Conservation (phyloP, 2,113 vertebrate species). For the Bettongia penicillata region DNA sequence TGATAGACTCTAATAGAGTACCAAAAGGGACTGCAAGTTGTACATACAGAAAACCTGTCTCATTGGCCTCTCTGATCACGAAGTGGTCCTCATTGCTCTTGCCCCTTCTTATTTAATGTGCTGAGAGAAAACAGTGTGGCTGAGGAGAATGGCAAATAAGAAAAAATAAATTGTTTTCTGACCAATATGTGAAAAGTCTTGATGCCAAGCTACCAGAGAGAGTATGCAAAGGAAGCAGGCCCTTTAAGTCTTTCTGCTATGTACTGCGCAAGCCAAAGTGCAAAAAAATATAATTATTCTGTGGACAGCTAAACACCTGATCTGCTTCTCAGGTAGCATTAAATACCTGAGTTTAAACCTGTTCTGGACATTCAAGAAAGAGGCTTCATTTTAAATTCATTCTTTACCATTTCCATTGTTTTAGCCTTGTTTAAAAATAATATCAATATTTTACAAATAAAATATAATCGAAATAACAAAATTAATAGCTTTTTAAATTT, state of each 20-base stretch:
- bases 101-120: background rate
- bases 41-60: constrained; percentile 21
- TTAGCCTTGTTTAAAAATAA: constrained; percentile 21
- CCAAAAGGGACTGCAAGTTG: constrained; percentile 5
- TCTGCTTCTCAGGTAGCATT: background rate
- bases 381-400: background rate
- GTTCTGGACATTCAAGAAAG: constrained; percentile 2
- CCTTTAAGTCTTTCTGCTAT: background rate
- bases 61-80: constrained; percentile 36
- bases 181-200: background rate
- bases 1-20: constrained; percentile 48
- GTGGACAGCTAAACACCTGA: background rate
- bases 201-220: background rate
- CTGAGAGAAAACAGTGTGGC: background rate
- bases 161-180: background rate
- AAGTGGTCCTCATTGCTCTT: constrained; percentile 23
- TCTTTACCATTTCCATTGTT: background rate
- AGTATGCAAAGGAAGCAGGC: background rate
- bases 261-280: background rate
- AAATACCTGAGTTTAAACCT: background rate
- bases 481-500: background rate
- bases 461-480: background rate
- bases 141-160: background rate
- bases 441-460: background rate
- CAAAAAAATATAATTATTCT: background rate